These are phyloP conservation scores for Caenorhabditis elegans DNA, from an alignment of 1,140 invertebrate genomes.

Conservation along the genomic window DNA sequence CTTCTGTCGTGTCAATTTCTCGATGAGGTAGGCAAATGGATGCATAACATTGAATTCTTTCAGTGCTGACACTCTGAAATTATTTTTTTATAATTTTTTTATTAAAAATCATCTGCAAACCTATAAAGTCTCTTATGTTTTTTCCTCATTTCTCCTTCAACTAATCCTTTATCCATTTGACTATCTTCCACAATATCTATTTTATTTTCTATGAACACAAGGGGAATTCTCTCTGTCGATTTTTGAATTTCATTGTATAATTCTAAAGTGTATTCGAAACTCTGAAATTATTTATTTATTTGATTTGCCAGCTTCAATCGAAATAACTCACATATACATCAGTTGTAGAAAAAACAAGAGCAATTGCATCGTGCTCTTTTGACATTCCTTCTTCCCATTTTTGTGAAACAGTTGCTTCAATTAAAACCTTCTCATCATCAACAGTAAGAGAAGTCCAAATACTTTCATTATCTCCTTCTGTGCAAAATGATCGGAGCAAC, in stretches of 20 bases:
- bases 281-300: neutral
- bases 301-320: neutral
- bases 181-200: conserved; percentile 29
- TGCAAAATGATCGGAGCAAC: conserved; percentile 25
- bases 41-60: conserved; percentile 40
- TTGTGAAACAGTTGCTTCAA: neutral
- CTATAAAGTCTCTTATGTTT: conserved; percentile 17
- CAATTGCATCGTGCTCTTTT: conserved; percentile 12
- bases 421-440: conserved; percentile 2
- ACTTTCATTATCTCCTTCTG: conserved; percentile 18
- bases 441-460: neutral
- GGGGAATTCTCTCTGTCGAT: neutral
- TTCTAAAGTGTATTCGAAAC: conserved; percentile 32
- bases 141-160: conserved; percentile 13
- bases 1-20: conserved; percentile 19
- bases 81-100: neutral
- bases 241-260: conserved; percentile 26
- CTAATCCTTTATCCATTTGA: neutral
- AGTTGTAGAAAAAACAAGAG: conserved; percentile 30
- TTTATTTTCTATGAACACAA: conserved; percentile 37
- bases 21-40: conserved; percentile 34
- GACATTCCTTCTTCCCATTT: conserved; percentile 24
- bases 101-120: neutral
- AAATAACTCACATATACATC: conserved; percentile 12
- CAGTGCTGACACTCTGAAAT: conserved; percentile 13